Evolutionary conservation across 2,113 vertebrate species (phyloP), one percentile per base, ranked within the genome.

Genomic region (Caretta caretta): DNA sequence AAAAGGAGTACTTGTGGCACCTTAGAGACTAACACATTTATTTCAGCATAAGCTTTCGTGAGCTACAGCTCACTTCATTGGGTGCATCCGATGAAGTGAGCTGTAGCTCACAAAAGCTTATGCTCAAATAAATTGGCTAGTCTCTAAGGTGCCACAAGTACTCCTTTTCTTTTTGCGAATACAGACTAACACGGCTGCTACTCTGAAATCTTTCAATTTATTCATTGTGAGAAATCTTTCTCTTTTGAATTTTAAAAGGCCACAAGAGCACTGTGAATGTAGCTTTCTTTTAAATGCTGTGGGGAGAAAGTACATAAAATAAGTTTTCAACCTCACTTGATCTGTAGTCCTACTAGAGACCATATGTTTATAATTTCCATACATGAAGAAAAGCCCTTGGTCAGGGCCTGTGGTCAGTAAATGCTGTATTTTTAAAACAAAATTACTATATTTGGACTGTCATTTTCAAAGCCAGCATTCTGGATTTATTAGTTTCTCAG

Each of bases 211-310:
- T 42, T 42, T 42, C 83, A 81, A 17, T 95, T 95, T 94, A 92
- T 93, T 94, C 75, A 13, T 42, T 16, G 50, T 88, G 92, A 96
- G 92, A 96, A 95, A 90, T 87, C 83, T 94, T 96, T 86, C 42
- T 94, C n/a, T 94, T 97, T 95, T 97, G 96, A 96, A 96, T 89
- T 96, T 93, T 92, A 79, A 94, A 91, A 96, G 84, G 54, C 94
- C 0, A 4, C 87, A 93, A 80, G 51, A 86, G 25, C 92, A 91
- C 93, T 88, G 54, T 46, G 80, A 93, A 9, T 38, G 17, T 20
- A 35, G 83, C 93, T 96, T 95, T 95, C 95, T 95, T 96, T 84
- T 82, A 48, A 1, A 1, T n/a, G 75, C 82, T 89, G 92, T 53
- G 48, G 81, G 95, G 90, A 57, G 84, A 90, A 84, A 76, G 75